phyloP scores from a whole-genome alignment of 35 echinoderm and acorn worm genomes.

The Stichopus chloronotus region DNA sequence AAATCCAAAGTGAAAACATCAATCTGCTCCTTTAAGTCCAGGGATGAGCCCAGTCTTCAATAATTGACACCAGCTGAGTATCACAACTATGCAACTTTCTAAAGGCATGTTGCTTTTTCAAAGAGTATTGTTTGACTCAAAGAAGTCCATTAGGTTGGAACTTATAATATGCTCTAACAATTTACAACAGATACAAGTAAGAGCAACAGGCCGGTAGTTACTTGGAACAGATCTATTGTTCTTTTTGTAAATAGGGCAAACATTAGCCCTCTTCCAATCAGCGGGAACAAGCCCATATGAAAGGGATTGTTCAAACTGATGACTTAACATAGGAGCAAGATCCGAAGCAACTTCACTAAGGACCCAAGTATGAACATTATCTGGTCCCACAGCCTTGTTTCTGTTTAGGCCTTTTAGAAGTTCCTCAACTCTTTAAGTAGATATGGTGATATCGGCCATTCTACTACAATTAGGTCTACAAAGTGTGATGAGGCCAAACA shows the following conservation, averaged over 20 bases:
- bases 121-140: slow-evolving; percentile 8
- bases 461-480: slow-evolving; percentile 3
- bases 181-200: not conserved
- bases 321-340: not conserved
- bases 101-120: no score
- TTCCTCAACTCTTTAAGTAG: slow-evolving; percentile 10
- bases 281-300: not conserved
- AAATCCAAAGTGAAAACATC: no score
- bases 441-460: slow-evolving; percentile 16
- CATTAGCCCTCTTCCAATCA: slow-evolving; percentile 3
- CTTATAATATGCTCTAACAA: slow-evolving; percentile 29
- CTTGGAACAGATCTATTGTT: no score
- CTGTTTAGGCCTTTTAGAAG: not conserved
- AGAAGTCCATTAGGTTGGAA: slow-evolving; percentile 15
- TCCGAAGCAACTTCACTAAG: no score
- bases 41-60: no score
- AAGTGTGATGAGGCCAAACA: not conserved
- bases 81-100: no score
- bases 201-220: no score
- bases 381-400: not conserved
- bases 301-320: slow-evolving; percentile 7
- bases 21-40: no score
- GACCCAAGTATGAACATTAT: no score
- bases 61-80: no score
- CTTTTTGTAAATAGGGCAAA: not conserved